phyloP scores from a whole-genome alignment of 2,113 vertebrate genomes.

The Australoheros scitulus region DNA sequence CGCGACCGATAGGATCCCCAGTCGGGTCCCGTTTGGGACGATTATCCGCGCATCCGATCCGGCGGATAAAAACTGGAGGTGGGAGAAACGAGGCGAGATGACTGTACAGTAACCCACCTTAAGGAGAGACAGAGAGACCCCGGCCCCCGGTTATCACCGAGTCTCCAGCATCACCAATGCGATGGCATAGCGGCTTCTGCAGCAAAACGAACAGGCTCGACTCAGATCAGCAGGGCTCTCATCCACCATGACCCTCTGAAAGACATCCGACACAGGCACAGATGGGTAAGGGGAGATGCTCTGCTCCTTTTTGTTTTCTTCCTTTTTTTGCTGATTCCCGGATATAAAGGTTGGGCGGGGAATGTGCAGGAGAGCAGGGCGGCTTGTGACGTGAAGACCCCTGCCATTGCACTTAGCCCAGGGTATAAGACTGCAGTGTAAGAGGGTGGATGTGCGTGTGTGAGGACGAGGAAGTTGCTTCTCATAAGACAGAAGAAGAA shows the following conservation, averaged over 20 bases:
- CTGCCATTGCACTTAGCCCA: background rate
- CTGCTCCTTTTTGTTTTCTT: background rate
- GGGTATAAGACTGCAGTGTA: background rate
- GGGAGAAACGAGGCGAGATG: background rate
- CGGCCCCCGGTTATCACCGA: constrained; percentile 23
- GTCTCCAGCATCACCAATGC: constrained; percentile 56
- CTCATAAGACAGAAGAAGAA: background rate
- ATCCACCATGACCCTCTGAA: constrained; percentile 72
- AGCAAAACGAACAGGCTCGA: constrained; percentile 25
- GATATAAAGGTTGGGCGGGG: background rate
- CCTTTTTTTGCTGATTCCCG: background rate
- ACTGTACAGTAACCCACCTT: constrained; percentile 22
- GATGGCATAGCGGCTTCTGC: constrained; percentile 60
- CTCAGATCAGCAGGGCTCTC: constrained; percentile 43
- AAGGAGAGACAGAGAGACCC: background rate
- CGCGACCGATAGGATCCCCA: background rate
- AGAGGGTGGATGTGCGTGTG: background rate
- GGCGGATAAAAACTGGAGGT: constrained; percentile 7
- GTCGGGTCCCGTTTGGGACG: constrained; percentile 38
- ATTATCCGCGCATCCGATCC: constrained; percentile 11
- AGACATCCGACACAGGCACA: constrained; percentile 71
- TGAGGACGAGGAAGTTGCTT: constrained; percentile 18
- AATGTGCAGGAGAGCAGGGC: background rate
- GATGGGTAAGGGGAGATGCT: constrained; percentile 76
- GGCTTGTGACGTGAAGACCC: constrained; percentile 23